A percentile compares a stretch with the other conserved stretches of the same genome.
Evolutionary conservation across 37 sponge, comb jelly and placozoan species (phyloP).

Genomic region (Mnemiopsis leidyi): DNA sequence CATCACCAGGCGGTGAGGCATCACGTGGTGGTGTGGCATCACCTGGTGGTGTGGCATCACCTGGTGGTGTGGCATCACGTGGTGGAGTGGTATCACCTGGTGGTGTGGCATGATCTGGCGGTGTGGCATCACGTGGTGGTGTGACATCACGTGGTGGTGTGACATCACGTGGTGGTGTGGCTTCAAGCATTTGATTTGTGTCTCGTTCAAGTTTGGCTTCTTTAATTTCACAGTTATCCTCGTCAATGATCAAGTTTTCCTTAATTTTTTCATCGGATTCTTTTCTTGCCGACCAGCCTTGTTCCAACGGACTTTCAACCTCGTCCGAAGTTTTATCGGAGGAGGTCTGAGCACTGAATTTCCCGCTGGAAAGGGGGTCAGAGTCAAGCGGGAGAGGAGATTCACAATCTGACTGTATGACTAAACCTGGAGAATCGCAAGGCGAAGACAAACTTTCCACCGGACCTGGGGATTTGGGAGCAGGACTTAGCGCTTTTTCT

Average conservation of each 20-base stretch:
- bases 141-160: neutral
- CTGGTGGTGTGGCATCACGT: neutral
- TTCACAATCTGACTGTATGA: slow-evolving; percentile 59
- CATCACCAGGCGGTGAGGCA: neutral
- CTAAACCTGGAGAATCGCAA: slow-evolving; percentile 50
- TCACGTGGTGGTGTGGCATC: neutral
- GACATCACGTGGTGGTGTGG: neutral
- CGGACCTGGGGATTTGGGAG: neutral
- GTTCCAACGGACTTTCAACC: neutral
- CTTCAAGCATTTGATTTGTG: too few species aligned
- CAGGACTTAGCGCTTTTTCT: neutral
- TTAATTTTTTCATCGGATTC: too few species aligned
- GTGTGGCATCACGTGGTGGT: neutral
- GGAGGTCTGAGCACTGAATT: neutral
- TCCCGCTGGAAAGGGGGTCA: neutral
- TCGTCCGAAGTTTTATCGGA: neutral
- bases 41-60: neutral
- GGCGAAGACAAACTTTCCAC: neutral
- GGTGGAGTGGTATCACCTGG: neutral
- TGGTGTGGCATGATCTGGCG: neutral
- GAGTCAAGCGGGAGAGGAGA: slow-evolving; percentile 22
- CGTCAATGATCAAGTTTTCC: too few species aligned
- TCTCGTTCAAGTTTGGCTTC: too few species aligned
- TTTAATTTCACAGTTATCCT: too few species aligned
- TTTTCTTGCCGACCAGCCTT: too few species aligned